Percentiles rank a stretch among this genome's conserved stretches.
phyloP scores from a whole-genome alignment of 2,797 vertebrate species.

The Sphenodon punctatus region DNA sequence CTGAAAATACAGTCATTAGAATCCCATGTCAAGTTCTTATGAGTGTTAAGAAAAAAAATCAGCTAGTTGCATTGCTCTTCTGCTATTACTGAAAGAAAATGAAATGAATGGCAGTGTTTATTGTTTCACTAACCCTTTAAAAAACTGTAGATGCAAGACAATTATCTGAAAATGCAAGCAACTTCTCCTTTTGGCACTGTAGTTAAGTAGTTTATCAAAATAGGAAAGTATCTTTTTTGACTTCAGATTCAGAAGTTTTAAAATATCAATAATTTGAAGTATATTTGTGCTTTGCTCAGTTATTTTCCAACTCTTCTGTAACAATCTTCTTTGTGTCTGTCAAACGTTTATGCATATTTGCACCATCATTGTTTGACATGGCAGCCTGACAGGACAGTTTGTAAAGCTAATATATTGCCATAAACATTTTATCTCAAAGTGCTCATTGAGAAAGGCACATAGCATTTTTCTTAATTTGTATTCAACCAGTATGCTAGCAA shows the following conservation, averaged over 20 bases:
- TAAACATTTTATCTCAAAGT: conserved; percentile 11
- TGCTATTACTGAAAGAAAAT: background rate
- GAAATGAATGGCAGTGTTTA: background rate
- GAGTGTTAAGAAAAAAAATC: background rate
- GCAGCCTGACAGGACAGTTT: background rate
- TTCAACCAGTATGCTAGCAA: conserved; percentile 5
- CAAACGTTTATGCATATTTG: conserved; percentile 16
- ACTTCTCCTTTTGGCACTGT: background rate
- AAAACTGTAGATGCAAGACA: background rate
- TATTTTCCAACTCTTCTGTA: background rate
- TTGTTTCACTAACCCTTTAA: conserved; percentile 12
- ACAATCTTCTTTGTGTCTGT: background rate
- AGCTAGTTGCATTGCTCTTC: background rate
- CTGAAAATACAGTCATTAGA: conserved; percentile 3
- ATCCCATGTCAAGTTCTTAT: background rate
- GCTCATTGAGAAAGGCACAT: conserved; percentile 15
- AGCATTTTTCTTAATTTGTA: conserved; percentile 35
- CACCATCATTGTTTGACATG: conserved; percentile 16
- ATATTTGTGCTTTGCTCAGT: accelerated
- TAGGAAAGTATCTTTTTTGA: conserved; percentile 3
- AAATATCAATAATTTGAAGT: background rate
- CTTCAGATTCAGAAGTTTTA: conserved; percentile 15
- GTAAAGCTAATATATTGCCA: conserved; percentile 19
- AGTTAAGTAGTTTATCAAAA: conserved; percentile 38
- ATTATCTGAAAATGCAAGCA: conserved; percentile 39